Conservation (phyloP, 2,113 vertebrate species). For the Python bivittatus region DNA sequence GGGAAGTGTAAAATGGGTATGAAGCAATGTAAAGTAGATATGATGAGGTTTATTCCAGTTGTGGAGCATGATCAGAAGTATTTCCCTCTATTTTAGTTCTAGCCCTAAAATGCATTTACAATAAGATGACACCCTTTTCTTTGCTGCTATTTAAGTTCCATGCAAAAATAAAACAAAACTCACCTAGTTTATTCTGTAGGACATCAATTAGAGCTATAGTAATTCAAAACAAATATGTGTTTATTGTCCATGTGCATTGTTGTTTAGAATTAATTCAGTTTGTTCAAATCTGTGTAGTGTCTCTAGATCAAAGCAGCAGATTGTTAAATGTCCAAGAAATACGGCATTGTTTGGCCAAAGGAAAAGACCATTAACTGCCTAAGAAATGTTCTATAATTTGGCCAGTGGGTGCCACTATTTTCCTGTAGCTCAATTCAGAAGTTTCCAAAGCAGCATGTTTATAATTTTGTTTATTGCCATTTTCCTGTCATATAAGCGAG, state of each 20-base stretch:
- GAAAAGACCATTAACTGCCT: neutral
- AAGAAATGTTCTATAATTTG: neutral
- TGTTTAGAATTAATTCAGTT: neutral
- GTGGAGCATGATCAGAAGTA: neutral
- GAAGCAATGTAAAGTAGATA: neutral
- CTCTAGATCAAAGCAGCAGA: neutral
- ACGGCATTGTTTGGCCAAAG: neutral
- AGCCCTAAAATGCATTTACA: neutral
- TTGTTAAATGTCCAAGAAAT: neutral
- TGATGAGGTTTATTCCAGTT: neutral
- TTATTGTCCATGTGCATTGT: neutral
- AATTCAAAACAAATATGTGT: neutral
- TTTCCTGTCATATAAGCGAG: neutral
- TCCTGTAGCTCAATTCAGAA: conserved; percentile 21
- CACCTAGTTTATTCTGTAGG: neutral
- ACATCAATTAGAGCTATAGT: neutral
- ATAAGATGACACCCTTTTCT: neutral
- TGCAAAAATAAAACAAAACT: neutral
- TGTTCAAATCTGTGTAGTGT: neutral
- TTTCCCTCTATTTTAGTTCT: neutral
- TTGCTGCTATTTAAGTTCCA: neutral
- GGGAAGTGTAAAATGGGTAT: neutral
- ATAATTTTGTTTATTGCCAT: neutral
- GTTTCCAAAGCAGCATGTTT: neutral
- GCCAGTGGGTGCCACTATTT: conserved; percentile 62